Conservation (phyloP, 2,888 invertebrate genomes). For the Drosophila quinaria region DNA sequence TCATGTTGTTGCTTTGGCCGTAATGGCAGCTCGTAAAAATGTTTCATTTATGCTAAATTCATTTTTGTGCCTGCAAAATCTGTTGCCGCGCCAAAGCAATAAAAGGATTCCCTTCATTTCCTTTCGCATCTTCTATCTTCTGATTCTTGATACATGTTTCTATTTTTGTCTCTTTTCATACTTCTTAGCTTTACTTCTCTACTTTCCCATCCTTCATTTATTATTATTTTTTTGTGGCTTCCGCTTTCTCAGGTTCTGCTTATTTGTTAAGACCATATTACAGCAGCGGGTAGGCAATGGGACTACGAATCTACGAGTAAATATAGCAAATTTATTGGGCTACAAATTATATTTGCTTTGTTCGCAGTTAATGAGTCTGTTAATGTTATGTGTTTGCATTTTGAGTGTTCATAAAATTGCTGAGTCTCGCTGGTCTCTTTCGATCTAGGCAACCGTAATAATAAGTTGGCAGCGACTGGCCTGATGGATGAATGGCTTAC, state of each 20-base stretch:
- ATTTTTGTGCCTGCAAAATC: constrained; percentile 76
- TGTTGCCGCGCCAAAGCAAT: constrained; percentile 77
- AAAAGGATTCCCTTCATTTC: constrained; percentile 65
- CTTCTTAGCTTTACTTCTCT: constrained; percentile 8
- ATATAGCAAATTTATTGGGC: constrained; percentile 72
- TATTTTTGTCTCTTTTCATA: constrained; percentile 23
- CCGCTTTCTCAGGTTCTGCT: constrained; percentile 52
- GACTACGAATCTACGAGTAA: constrained; percentile 33
- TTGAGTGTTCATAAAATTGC: constrained; percentile 73
- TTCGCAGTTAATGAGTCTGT: constrained; percentile 77
- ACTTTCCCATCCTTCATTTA: constrained; percentile 35
- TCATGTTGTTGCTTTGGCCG: constrained; percentile 63
- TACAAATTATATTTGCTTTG: constrained; percentile 80
- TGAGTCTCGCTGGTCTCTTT: background rate
- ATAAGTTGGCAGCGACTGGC: constrained; percentile 33
- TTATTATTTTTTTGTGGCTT: constrained; percentile 58
- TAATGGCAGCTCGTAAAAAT: constrained; percentile 81
- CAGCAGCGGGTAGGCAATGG: constrained; percentile 19
- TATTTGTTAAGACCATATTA: constrained; percentile 46
- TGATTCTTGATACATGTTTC: constrained; percentile 18
- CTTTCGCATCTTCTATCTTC: constrained; percentile 45
- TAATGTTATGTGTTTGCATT: constrained; percentile 77
- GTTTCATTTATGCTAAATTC: constrained; percentile 81
- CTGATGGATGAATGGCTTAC: constrained; percentile 22
- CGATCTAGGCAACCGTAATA: constrained; percentile 33